Base-by-base conservation (phyloP, 1,140 invertebrate species). In the Meteorus sp. region DNA sequence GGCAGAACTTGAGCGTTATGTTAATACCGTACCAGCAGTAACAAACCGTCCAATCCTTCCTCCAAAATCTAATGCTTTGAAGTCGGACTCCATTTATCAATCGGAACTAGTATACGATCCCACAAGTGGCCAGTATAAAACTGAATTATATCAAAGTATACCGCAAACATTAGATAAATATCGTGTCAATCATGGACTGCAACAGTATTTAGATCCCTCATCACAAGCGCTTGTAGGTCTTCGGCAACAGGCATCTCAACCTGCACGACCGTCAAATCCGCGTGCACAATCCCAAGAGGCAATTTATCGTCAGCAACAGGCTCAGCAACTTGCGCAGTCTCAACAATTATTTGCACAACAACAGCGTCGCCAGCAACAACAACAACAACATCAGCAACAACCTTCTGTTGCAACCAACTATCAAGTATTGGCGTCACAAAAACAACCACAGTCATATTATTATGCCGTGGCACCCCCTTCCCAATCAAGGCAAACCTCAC, bases 21-120 rank as follows among this genome's bases (percentile, higher is more conserved):
- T 90, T 65, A 83, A 88, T 59, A 87, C 89, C n/a, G 87, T 88
- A 62, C 85, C 85, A 67, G 77, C 35, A 67, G 76, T 84, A 5
- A 77, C 76, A 8, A 45, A 22, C 9, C 56, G 47, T 19, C n/a
- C 78, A 79, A n/a, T 76, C 29, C 70, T 66, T 53, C 68, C 6
- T 8, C 45, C 43, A 65, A 69, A 50, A 62, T 43, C 64, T 23
- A 74, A 67, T 35, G 70, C 74, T 57, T 54, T 58, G 27, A 76
- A 70, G 60, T 75, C 81, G 17, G 83, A 86, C 56, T 85, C 87
- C 35, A 81, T 90, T 59, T 91, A 91, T 74, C 86, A 87, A 45
- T 89, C 89, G 15, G 88, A 91, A 67, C 76, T 92, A 5, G 83
- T 91, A 0, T 92, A 85, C 75, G 89, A 92, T 76, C 89, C 89